A percentile compares a stretch with the other conserved stretches of the same genome.
Evolutionary conservation across 2,888 invertebrate species (phyloP).

Genomic region (Mesopsocus fuscifrons): DNA sequence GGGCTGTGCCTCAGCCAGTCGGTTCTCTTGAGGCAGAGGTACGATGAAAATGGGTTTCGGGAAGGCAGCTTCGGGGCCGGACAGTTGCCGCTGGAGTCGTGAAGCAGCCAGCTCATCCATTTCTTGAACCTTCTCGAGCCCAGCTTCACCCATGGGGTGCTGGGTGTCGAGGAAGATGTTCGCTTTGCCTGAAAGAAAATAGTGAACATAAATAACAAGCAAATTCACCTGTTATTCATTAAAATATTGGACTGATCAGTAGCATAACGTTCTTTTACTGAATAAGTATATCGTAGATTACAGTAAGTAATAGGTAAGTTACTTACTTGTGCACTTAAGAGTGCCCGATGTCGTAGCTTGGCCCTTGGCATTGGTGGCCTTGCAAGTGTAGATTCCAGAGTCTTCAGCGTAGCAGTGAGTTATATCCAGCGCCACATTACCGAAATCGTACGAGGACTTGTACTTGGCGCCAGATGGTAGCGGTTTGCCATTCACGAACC

Average conservation of each 20-base stretch:
- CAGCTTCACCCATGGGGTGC: conserved; percentile 84
- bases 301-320: too few species aligned
- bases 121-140: conserved; percentile 74
- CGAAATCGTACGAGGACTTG: conserved; percentile 88
- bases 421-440: conserved; percentile 82
- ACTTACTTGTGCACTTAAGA: conserved; percentile 61
- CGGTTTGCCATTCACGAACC: conserved; percentile 87
- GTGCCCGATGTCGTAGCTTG: conserved; percentile 81
- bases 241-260: too few species aligned
- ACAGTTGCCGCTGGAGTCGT: conserved; percentile 46
- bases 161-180: conserved; percentile 76
- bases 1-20: conserved; percentile 60
- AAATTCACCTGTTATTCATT: too few species aligned
- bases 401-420: conserved; percentile 77
- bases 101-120: conserved; percentile 64
- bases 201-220: conserved; percentile 9
- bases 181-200: conserved; percentile 19
- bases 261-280: too few species aligned
- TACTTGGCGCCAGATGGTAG: conserved; percentile 76
- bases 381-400: conserved; percentile 79
- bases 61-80: conserved; percentile 55
- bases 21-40: conserved; percentile 62
- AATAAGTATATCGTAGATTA: too few species aligned
- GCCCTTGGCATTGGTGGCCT: conserved; percentile 74
- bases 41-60: conserved; percentile 74